These are phyloP conservation scores for Aricia artaxerxes DNA, from an alignment of 2,888 invertebrate genomes.

Conservation along the genomic window DNA sequence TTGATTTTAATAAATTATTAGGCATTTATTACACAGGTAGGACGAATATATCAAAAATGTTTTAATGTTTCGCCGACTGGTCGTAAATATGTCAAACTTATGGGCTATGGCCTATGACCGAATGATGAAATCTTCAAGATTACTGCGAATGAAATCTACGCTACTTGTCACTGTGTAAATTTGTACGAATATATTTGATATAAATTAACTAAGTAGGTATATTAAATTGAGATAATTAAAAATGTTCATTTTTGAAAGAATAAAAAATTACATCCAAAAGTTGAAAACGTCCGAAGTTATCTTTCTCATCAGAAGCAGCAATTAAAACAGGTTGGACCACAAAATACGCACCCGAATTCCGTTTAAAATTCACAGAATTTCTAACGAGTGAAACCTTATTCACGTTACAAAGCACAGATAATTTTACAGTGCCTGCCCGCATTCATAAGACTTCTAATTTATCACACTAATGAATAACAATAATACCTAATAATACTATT, in stretches of 20 bases:
- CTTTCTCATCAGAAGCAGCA: not conserved
- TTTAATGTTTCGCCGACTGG: slow-evolving; percentile 9
- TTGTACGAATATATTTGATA: not conserved
- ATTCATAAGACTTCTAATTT: slow-evolving; percentile 39
- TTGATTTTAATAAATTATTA: not conserved
- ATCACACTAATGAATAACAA: slow-evolving; percentile 6
- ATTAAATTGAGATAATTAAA: not conserved
- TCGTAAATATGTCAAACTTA: not conserved
- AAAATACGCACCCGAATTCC: slow-evolving; percentile 24
- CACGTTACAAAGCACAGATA: slow-evolving; percentile 37
- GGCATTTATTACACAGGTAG: slow-evolving; percentile 11
- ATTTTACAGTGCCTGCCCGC: slow-evolving; percentile 36
- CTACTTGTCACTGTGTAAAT: not conserved
- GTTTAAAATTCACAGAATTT: slow-evolving; percentile 33
- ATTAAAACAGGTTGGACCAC: slow-evolving; percentile 26
- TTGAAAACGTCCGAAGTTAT: slow-evolving; percentile 12
- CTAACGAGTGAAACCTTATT: slow-evolving; percentile 41
- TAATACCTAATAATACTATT: not conserved
- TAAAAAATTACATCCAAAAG: not conserved
- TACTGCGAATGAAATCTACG: not conserved
- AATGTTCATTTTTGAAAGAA: not conserved
- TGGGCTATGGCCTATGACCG: not conserved
- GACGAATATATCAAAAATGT: not conserved
- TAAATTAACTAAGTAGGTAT: not conserved
- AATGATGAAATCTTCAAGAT: not conserved